phyloP scores from a whole-genome alignment of 2,113 vertebrate genomes.

The Melierax canorus region DNA sequence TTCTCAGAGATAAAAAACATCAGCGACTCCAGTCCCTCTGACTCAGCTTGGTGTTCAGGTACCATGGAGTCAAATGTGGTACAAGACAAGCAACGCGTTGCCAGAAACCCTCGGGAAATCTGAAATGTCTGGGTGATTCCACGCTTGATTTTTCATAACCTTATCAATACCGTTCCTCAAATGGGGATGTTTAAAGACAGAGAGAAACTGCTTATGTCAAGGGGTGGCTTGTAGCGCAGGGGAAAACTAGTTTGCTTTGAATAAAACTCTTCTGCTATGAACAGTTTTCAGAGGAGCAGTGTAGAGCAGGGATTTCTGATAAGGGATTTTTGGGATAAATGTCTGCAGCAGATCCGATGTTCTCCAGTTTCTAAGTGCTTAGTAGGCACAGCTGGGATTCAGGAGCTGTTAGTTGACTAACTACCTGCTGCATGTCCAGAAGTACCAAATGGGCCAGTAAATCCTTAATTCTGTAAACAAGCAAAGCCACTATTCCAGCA shows the following conservation, averaged over 20 bases:
- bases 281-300: background rate
- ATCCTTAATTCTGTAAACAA: background rate
- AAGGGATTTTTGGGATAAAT: background rate
- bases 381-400: background rate
- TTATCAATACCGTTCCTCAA: background rate
- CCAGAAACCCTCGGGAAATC: slow-evolving; percentile 19
- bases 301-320: background rate
- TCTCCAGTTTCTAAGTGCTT: background rate
- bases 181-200: background rate
- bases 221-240: background rate
- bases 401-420: background rate
- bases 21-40: slow-evolving; percentile 11
- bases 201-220: slow-evolving; percentile 24
- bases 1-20: slow-evolving; percentile 48
- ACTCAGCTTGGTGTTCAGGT: slow-evolving; percentile 40
- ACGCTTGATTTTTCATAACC: slow-evolving; percentile 8
- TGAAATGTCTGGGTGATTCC: slow-evolving; percentile 12
- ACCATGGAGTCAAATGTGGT: background rate
- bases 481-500: background rate
- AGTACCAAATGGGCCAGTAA: background rate
- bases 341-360: background rate
- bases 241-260: background rate
- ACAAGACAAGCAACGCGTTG: background rate
- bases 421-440: background rate
- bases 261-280: background rate